Evolutionary conservation across 2,888 invertebrate genomes (phyloP), one percentile per base, ranked within the genome.

Genomic region (Agrochola circellaris): DNA sequence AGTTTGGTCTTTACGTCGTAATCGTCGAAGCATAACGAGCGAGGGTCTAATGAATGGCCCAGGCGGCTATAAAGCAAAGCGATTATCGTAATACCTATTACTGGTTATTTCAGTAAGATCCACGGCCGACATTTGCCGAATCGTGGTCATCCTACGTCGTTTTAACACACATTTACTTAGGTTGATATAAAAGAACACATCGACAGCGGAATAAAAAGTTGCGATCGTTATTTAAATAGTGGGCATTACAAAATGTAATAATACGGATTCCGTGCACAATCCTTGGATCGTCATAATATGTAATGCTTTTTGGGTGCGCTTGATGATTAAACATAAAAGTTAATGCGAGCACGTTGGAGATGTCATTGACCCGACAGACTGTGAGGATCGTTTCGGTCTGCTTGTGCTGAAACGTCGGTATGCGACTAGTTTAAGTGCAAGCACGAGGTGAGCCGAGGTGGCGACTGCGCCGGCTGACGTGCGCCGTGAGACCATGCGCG

Each of bases 301-400:
- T 61, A 75, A 75, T 82, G 82, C 48, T 84, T 87, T 89, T 85
- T 86, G 85, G 87, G 87, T 88, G 88, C 85, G 87, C 81, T 89
- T 85, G 88, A 89, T 89, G 88, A 88, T 89, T 90, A 89, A 81
- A 86, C 88, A 90, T 88, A 87, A 90, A 88, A 88, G 84, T 88
- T 86, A 86, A 89, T 86, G 89, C 90, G 87, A 87, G 87, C 87
- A 91, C 89, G 90, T 90, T 84, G 87, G 82, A 86, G 79, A 90
- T 93, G 95, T 95, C 95, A 95, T 92, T 95, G 95, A 95, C 94
- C 95, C 91, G 90, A 89, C 88, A 88, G 89, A 84, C 91, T 89
- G 72, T 73, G 90, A 89, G 91, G 89, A 93, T 91, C 91, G 93
- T 94, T 95, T 94, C 94, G 94, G 94, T 95, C 93, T 94, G 93